A percentile compares a stretch with the other conserved stretches of the same genome.
phyloP scores from a whole-genome alignment of 2,113 vertebrate species.

The Pantherophis guttatus region DNA sequence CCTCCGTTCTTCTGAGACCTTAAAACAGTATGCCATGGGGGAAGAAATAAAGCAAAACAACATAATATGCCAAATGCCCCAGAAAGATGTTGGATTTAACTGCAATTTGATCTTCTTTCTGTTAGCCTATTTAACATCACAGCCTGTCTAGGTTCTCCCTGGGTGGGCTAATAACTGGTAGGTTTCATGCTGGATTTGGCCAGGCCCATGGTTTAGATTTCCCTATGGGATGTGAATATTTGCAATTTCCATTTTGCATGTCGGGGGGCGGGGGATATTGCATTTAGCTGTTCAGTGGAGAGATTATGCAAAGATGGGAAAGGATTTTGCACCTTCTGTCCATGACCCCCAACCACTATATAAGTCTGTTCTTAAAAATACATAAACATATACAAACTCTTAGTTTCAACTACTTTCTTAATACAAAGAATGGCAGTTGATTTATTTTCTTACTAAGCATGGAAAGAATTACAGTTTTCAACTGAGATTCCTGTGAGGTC shows the following conservation, averaged over 20 bases:
- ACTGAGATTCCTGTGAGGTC: neutral
- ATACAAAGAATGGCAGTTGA: neutral
- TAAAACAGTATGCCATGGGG: neutral
- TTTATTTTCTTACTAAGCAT: neutral
- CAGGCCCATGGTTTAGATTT: neutral
- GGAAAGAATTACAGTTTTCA: neutral
- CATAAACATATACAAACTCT: neutral
- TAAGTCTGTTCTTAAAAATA: neutral
- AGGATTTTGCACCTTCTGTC: neutral
- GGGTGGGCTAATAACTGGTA: neutral
- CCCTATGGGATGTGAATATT: neutral
- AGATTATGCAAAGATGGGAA: neutral
- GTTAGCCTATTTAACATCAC: neutral
- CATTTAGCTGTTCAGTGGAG: neutral
- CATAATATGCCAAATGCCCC: neutral
- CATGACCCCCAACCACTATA: neutral
- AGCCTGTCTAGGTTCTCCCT: neutral
- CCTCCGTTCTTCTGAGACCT: neutral
- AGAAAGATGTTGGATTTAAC: constrained; percentile 2
- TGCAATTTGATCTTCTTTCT: neutral
- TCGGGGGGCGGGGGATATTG: accelerated
- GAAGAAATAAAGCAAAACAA: neutral
- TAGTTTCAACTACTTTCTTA: neutral
- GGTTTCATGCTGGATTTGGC: neutral
- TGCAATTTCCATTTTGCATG: neutral